Percentiles rank a stretch among this genome's conserved stretches.
phyloP scores from a whole-genome alignment of 2,113 vertebrate species.

The Cebus imitator region DNA sequence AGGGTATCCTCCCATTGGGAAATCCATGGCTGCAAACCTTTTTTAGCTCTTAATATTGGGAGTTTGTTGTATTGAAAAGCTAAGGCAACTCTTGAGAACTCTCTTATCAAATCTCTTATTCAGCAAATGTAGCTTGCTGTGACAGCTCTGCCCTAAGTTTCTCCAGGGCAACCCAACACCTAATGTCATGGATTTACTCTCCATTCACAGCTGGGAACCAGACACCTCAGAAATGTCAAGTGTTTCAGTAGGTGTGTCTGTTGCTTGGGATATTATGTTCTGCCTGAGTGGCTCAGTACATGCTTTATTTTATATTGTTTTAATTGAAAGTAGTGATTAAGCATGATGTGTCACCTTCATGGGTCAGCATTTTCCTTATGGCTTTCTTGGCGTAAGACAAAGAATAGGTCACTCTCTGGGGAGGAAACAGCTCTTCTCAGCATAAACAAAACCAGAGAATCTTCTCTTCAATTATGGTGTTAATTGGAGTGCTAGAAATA shows the following conservation, averaged over 20 bases:
- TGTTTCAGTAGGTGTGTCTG: constrained; percentile 68
- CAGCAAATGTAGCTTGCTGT: background rate
- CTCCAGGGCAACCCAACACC: constrained; percentile 31
- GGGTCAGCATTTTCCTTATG: constrained; percentile 59
- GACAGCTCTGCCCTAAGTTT: constrained; percentile 33
- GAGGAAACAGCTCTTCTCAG: constrained; percentile 27
- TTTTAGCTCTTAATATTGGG: constrained; percentile 16
- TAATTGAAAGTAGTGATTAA: constrained; percentile 45
- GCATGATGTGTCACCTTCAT: constrained; percentile 60
- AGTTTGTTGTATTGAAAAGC: constrained; percentile 21
- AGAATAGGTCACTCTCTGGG: constrained; percentile 37
- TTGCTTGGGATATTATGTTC: constrained; percentile 30
- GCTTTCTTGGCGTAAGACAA: constrained; percentile 59
- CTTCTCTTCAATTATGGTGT: constrained; percentile 26
- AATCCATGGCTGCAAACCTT: background rate
- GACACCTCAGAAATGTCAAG: constrained; percentile 55
- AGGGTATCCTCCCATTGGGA: too few relatives aligned
- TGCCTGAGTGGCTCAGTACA: background rate
- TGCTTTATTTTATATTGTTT: constrained; percentile 64
- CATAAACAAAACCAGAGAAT: constrained; percentile 41
- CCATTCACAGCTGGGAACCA: constrained; percentile 51
- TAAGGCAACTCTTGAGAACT: constrained; percentile 54
- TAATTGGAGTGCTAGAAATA: constrained; percentile 35
- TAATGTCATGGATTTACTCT: constrained; percentile 62
- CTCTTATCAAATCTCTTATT: constrained; percentile 50